These are phyloP conservation scores for Sinella curviseta DNA, from an alignment of 1,140 invertebrate genomes.

Conservation along the genomic window DNA sequence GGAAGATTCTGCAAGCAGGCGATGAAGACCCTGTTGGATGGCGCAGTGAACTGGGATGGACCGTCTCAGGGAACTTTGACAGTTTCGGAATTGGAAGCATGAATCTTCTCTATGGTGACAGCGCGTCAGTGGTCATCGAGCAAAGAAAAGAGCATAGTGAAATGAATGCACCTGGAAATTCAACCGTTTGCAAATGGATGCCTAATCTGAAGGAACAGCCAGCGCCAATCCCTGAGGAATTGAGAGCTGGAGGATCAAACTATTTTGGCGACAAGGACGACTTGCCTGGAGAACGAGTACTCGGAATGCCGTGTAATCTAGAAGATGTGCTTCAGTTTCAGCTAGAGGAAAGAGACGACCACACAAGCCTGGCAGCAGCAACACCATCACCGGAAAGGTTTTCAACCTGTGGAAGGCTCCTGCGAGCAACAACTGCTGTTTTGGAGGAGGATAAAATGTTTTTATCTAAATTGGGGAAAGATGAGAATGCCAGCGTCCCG, in stretches of 20 bases:
- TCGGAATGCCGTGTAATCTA: slow-evolving; percentile 29
- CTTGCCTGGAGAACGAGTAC: slow-evolving; percentile 9
- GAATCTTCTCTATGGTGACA: background rate
- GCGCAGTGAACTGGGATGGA: background rate
- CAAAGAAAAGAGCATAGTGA: background rate
- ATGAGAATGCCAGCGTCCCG: slow-evolving; percentile 36
- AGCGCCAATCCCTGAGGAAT: background rate
- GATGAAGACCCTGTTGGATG: background rate
- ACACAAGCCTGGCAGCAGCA: slow-evolving; percentile 17
- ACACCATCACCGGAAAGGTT: slow-evolving; percentile 38
- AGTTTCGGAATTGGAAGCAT: background rate
- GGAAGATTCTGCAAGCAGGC: background rate
- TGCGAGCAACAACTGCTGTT: no score
- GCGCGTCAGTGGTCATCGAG: slow-evolving; percentile 21
- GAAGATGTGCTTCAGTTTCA: slow-evolving; percentile 22
- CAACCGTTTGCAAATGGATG: slow-evolving; percentile 13
- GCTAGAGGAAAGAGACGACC: background rate
- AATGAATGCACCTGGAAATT: slow-evolving; percentile 30
- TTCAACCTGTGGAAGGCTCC: no score
- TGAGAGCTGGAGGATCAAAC: background rate
- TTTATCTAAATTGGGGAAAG: slow-evolving; percentile 32
- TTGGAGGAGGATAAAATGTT: no score
- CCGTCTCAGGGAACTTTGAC: background rate
- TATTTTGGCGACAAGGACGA: background rate
- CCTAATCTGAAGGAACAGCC: background rate